Base-by-base conservation (phyloP, 2,797 vertebrate genomes). In the Galagoides demidoff region DNA sequence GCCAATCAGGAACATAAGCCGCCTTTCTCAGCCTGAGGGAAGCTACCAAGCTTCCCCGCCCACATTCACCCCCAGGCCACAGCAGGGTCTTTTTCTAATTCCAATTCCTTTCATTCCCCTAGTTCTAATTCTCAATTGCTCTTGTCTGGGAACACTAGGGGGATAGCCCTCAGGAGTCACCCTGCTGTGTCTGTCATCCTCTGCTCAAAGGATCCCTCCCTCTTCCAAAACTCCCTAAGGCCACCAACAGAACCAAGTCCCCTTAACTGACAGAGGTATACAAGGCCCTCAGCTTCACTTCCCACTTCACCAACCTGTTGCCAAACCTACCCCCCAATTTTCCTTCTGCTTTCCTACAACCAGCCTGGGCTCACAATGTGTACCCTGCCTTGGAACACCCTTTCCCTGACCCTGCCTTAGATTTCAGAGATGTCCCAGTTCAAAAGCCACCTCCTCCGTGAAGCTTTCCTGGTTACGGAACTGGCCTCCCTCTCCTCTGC, bases 171-270 rank as follows among this genome's bases (percentile, higher is more conserved):
- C 27, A 37, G 66, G 92, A 13, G 27, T 10, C 29, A 71, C 13
- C 3, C 0, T 0, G 8, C 16, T 0, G 22, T 27, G 13, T n/a
- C 4, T 0, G 27, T 17, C 13, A 6, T 1, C 31, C 55, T 45
- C 37, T 11, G 66, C 16, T 68, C 70, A 11, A 52, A 4, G 27
- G 37, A 43, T 27, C 25, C 64, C 23, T 29, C 9, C 0, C 7
- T 7, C 27, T 57, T 55, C 45, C 63, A 66, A 74, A 52, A 14
- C 3, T 31, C 22, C 71, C 25, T 7, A 23, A 23, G 22, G 11
- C 63, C 59, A 39, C 57, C 39, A 9, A 10, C 0, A 59, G 6
- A 88, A 45, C 10, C 17, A 4, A 2, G 7, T 31, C 57, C n/a
- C 85, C 19, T 2, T 27, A 45, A 34, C 39, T 73, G 3, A 3